These are phyloP conservation scores for Sporophila hypoxantha DNA, from an alignment of 2,113 vertebrate species.

Conservation along the genomic window DNA sequence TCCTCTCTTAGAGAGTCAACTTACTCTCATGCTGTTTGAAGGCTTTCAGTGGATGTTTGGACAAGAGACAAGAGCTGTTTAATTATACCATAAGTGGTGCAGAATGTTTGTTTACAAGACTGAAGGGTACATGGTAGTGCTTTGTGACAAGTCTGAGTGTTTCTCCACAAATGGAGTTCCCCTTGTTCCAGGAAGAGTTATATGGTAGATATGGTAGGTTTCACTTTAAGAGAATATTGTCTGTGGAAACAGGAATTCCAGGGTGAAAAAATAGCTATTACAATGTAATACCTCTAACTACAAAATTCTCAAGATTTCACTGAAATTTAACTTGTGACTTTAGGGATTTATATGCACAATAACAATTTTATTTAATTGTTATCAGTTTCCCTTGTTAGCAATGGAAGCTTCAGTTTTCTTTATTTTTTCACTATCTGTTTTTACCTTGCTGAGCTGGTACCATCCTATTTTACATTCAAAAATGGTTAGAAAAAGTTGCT, in stretches of 20 bases:
- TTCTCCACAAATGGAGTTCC: neutral
- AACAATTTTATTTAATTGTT: neutral
- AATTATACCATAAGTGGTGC: neutral
- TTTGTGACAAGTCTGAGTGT: slow-evolving; percentile 3
- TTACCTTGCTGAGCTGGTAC: neutral
- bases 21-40: neutral
- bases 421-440: neutral
- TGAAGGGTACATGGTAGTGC: neutral
- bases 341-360: neutral
- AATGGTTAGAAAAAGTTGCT: neutral
- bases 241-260: neutral
- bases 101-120: slow-evolving; percentile 23
- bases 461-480: neutral
- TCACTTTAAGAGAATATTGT: neutral
- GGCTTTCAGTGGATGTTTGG: slow-evolving; percentile 15
- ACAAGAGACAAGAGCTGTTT: slow-evolving; percentile 16
- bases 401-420: neutral
- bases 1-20: neutral
- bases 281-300: neutral
- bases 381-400: neutral
- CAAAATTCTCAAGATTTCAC: neutral
- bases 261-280: neutral
- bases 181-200: neutral
- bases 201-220: neutral
- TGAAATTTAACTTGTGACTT: neutral